Base-by-base conservation (phyloP, 2,888 invertebrate genomes). In the Pantelozetes paolii region DNA sequence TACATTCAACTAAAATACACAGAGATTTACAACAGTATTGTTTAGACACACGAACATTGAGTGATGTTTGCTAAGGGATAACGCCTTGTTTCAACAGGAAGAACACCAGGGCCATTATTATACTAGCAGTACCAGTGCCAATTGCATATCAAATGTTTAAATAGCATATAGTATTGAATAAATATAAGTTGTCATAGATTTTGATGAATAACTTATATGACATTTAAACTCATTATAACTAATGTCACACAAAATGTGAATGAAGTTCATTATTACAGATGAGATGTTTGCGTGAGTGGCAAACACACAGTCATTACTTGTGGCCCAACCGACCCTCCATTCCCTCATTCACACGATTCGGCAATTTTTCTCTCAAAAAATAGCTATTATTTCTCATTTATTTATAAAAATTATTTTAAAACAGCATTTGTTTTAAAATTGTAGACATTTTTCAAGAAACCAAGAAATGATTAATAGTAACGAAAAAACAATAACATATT, bases 161-260 rank as follows among this genome's bases (percentile, higher is more conserved):
- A 59, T 30, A 59, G 28, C n/a, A n/a, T n/a, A n/a, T 28, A 59
- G 59, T 48, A 20, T 48, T 48, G 48, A 59, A 28, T 30, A 59
- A 59, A 59, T 59, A 59, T 1, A 20, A 48, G 48, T 20, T 20
- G 48, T 48, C 48, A 48, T 48, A n/a, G 48, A n/a, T 48, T 48
- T 48, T 48, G 20, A 20, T 20, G n/a, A 48, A 48, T 48, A 20
- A 48, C 20, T 20, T 48, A 48, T 59, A 28, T 59, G 59, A 59
- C 59, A 59, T 59, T 59, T 59, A 59, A 59, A 59, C 59, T 59
- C 59, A 59, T 59, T 59, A 59, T n/a, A 59, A 59, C 28, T 59
- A 59, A 59, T 59, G 59, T 59, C n/a, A n/a, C 59, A 59, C 23
- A 59, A 59, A 48, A n/a, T 48, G 48, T 59, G n/a, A n/a, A n/a